Evolutionary conservation across 2,113 vertebrate species (phyloP).

Genomic region (Clarias macrocephalus): DNA sequence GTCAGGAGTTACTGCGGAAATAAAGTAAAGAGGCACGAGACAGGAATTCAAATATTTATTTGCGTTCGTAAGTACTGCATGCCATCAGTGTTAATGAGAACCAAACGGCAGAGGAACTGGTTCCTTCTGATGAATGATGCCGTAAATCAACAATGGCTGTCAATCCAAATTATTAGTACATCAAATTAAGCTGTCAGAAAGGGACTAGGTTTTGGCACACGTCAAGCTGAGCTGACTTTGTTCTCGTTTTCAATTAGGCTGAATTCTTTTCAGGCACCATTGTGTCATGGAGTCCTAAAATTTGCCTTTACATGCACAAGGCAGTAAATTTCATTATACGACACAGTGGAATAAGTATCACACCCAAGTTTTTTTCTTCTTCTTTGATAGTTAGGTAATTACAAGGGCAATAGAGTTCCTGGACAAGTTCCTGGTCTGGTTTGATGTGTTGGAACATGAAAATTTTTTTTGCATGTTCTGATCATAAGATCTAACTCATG

Average conservation of each 20-base stretch:
- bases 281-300: neutral
- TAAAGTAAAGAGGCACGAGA: neutral
- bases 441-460: neutral
- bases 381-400: neutral
- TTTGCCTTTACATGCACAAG: neutral
- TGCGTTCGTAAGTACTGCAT: neutral
- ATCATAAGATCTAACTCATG: constrained; percentile 32
- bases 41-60: neutral
- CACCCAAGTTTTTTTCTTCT: neutral
- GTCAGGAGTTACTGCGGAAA: neutral
- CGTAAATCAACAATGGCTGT: constrained; percentile 43
- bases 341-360: too few species aligned
- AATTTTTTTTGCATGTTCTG: neutral
- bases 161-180: constrained; percentile 12
- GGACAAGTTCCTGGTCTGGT: neutral
- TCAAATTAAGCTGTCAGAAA: constrained; percentile 14
- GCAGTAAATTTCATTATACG: neutral
- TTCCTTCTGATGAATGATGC: constrained; percentile 19
- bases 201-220: constrained; percentile 2
- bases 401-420: neutral
- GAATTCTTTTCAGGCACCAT: neutral
- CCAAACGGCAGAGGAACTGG: neutral
- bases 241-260: neutral
- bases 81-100: neutral
- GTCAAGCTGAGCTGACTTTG: constrained; percentile 20